phyloP scores from a whole-genome alignment of 1,140 invertebrate species.

The Diabrotica undecimpunctata region DNA sequence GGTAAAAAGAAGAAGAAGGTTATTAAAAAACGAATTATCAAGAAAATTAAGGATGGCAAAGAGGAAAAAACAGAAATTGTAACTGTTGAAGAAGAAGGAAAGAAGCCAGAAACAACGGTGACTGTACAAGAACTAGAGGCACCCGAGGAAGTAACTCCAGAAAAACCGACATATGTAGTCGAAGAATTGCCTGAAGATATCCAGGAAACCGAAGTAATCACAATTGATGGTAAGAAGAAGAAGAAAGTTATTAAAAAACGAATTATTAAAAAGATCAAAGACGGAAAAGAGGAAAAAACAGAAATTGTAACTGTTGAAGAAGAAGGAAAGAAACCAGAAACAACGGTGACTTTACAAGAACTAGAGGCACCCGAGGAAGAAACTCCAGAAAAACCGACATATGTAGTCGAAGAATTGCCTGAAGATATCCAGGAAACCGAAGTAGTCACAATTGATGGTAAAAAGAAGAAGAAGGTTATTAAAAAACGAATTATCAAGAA shows the following conservation, averaged over 20 bases:
- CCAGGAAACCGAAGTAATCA: conserved; percentile 23
- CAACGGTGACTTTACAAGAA: conserved; percentile 37
- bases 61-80: conserved; percentile 43
- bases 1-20: conserved; percentile 27
- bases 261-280: conserved; percentile 39
- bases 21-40: conserved; percentile 29
- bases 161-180: conserved; percentile 28
- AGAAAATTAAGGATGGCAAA: conserved; percentile 41
- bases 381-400: conserved; percentile 12
- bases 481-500: conserved; percentile 30
- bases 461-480: conserved; percentile 35
- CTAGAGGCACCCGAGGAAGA: conserved; percentile 44
- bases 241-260: conserved; percentile 26
- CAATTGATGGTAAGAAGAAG: conserved; percentile 25
- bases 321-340: conserved; percentile 41
- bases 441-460: conserved; percentile 33
- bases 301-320: conserved; percentile 44
- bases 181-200: conserved; percentile 45
- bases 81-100: conserved; percentile 40
- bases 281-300: conserved; percentile 40
- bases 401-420: conserved; percentile 23
- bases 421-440: conserved; percentile 36
- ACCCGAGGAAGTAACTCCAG: conserved; percentile 42
- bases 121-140: conserved; percentile 46
- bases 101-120: conserved; percentile 40